Evolutionary conservation across 2,888 invertebrate species (phyloP).

Genomic region (Andrena chrysosceles): DNA sequence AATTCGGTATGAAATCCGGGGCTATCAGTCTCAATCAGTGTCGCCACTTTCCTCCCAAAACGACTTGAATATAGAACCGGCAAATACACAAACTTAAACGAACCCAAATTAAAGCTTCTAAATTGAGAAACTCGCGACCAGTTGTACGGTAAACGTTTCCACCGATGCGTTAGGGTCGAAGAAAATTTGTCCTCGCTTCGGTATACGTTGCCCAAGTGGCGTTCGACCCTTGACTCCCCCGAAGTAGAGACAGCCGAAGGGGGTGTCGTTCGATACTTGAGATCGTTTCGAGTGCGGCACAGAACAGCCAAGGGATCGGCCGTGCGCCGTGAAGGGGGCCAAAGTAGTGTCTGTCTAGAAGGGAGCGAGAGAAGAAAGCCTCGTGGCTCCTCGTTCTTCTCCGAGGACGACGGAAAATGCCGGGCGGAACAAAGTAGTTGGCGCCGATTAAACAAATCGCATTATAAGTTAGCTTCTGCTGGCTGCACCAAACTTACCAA

Average conservation of each 20-base stretch:
- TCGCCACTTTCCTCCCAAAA: too few relatives aligned
- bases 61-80: too few relatives aligned
- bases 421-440: slow-evolving; percentile 82
- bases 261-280: slow-evolving; percentile 54
- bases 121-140: slow-evolving; percentile 12
- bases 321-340: slow-evolving; percentile 12
- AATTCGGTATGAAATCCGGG: too few relatives aligned
- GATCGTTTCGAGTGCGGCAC: slow-evolving; percentile 48
- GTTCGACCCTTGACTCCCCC: slow-evolving; percentile 30
- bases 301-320: slow-evolving; percentile 9
- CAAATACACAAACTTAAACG: too few relatives aligned
- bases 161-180: background rate
- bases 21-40: too few relatives aligned
- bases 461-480: slow-evolving; percentile 84
- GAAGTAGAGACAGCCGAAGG: slow-evolving; percentile 28
- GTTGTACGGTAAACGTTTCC: background rate
- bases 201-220: slow-evolving; percentile 5
- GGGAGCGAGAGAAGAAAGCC: slow-evolving; percentile 47
- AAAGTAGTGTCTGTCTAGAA: slow-evolving; percentile 26
- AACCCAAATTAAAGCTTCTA: background rate
- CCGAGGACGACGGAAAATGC: slow-evolving; percentile 70
- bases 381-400: slow-evolving; percentile 61
- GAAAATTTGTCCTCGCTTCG: slow-evolving; percentile 17
- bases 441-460: slow-evolving; percentile 85
- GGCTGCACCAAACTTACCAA: slow-evolving; percentile 82